Conservation (phyloP, 2,113 vertebrate genomes). For the Carollia perspicillata region DNA sequence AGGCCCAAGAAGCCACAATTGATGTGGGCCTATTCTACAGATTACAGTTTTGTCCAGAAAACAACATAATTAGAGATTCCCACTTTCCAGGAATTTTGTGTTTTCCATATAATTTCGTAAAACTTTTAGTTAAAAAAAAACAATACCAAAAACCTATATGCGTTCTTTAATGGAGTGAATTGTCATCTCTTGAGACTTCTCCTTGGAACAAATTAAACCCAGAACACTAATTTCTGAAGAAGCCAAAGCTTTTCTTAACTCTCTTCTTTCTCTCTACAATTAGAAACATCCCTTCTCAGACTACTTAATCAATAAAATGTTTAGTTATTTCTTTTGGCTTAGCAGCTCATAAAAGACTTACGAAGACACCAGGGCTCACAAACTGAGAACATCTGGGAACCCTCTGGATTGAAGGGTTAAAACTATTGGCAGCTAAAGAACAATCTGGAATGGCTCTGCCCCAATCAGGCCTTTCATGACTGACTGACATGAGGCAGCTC, state of each 20-base stretch:
- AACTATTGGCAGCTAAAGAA: not conserved
- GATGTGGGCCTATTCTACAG: not conserved
- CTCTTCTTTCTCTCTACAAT: not conserved
- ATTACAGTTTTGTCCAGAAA: not conserved
- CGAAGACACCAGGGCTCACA: not conserved
- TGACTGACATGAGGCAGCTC: not conserved
- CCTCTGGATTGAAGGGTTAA: not conserved
- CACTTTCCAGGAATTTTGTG: not conserved
- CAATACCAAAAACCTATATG: not conserved
- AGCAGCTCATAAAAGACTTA: not conserved
- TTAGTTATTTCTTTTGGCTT: not conserved
- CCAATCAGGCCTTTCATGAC: too few relatives aligned
- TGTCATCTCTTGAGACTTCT: not conserved
- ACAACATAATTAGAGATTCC: not conserved
- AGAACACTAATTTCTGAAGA: not conserved
- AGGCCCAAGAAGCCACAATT: not conserved
- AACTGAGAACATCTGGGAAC: not conserved
- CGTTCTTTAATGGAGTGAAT: not conserved
- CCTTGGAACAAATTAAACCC: not conserved
- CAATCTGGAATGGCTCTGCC: not conserved
- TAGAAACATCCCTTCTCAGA: not conserved
- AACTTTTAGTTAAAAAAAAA: not conserved
- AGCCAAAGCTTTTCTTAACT: not conserved
- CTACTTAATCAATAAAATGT: not conserved
- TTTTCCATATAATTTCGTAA: not conserved